Base-by-base conservation (phyloP, 2,888 invertebrate genomes). In the Cryptocephalus primarius region DNA sequence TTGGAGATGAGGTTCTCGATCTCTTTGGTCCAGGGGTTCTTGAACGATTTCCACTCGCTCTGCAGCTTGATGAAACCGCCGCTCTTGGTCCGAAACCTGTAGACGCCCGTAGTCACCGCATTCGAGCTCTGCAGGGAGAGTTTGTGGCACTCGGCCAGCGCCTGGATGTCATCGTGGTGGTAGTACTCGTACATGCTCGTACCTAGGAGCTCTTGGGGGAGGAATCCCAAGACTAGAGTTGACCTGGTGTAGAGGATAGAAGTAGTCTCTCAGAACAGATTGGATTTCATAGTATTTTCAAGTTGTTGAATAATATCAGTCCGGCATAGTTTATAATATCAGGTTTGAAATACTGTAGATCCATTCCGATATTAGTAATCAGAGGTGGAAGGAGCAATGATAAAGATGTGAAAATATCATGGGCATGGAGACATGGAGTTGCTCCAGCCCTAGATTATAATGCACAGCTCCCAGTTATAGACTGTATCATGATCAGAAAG, bases 21-120 rank as follows among this genome's bases (percentile, higher is more conserved):
- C 63, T 94, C 94, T 70, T 91, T 91, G 1, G 93, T 94, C 93
- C 93, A 94, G 0, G 95, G 95, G 71, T 94, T 94, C 60, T 81
- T 81, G 67, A 95, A 93, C 0, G 88, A 83, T 58, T 85, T 89
- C 83, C 90, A 90, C 62, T 85, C 85, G 50, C 90, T 91, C 62
- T 85, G 84, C 11, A 94, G 69, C 44, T 79, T 77, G 4, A 83
- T 77, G 59, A 80, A 85, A 3, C 78, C 74, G 44, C 86, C 86
- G 60, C 85, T 84, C 69, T 90, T 90, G 39, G 81, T 80, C 48
- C 88, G 77, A 72, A 92, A 89, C 54, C 83, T 75, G 69, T 89
- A 91, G 1, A 84, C 73, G 63, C 80, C 79, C 1, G 89, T 88
- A 43, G 74, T 78, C 14, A 82, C 70, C 41, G 76, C 72, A 43